phyloP scores from a whole-genome alignment of 2,113 vertebrate genomes.

The Rhinopithecus roxellana region DNA sequence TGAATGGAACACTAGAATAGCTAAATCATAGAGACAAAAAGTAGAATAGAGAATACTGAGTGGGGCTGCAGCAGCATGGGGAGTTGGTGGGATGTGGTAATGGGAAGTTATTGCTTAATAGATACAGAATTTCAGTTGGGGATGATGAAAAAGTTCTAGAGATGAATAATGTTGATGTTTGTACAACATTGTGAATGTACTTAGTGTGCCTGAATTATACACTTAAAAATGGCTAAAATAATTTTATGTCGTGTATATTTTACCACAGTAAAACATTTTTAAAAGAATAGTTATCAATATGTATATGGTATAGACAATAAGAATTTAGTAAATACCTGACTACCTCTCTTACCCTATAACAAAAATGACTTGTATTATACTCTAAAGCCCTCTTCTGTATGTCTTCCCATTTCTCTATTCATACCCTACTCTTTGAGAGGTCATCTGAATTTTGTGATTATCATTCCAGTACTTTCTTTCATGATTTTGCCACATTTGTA shows the following conservation, averaged over 20 bases:
- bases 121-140: neutral
- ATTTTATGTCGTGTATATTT: neutral
- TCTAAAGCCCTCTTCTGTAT: neutral
- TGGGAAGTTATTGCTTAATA: neutral
- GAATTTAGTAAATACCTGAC: neutral
- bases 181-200: neutral
- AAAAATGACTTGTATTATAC: neutral
- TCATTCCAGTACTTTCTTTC: neutral
- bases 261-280: neutral
- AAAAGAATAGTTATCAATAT: neutral
- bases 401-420: neutral
- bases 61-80: neutral
- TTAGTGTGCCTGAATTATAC: neutral
- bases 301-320: neutral
- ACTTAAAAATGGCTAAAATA: neutral
- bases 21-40: neutral
- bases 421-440: neutral
- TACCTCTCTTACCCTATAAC: neutral
- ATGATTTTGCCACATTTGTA: neutral
- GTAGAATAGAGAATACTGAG: neutral
- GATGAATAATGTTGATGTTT: neutral
- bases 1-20: neutral
- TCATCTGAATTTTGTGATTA: neutral
- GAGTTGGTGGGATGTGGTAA: neutral
- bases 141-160: neutral